These are phyloP conservation scores for Argopecten irradians DNA, from an alignment of 1,140 invertebrate genomes.

Conservation along the genomic window DNA sequence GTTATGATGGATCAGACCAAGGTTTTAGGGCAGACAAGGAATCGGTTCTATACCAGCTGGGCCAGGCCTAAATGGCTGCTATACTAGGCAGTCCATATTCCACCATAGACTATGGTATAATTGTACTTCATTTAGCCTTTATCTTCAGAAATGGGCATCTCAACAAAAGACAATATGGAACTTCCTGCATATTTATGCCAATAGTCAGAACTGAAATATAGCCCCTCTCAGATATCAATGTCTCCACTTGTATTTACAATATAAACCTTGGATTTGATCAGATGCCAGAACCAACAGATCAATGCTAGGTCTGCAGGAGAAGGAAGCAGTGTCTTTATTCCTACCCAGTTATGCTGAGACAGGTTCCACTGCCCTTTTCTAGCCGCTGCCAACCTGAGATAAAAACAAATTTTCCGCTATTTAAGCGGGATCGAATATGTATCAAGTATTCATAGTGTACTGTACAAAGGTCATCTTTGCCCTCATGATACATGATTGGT, in stretches of 20 bases:
- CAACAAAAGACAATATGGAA: not conserved
- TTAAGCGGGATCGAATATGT: conserved; percentile 10
- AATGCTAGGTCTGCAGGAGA: not conserved
- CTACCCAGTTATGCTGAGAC: not conserved
- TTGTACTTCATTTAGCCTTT: not conserved
- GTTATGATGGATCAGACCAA: not conserved
- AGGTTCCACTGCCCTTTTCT: not conserved
- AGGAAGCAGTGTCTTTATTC: not conserved
- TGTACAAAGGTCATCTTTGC: not conserved
- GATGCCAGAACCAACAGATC: not conserved
- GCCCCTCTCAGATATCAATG: not conserved
- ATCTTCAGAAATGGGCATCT: not conserved
- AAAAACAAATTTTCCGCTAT: conserved; percentile 23
- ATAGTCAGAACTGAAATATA: not conserved
- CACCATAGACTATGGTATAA: not conserved
- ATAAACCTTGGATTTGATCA: not conserved
- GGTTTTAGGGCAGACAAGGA: not conserved
- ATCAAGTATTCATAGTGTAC: conserved; percentile 22
- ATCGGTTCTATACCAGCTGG: not conserved
- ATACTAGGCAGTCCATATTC: not conserved
- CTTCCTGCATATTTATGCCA: not conserved
- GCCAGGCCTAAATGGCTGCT: not conserved
- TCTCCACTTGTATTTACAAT: conserved; percentile 16
- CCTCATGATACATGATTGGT: not conserved
- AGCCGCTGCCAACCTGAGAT: not conserved